Evolutionary conservation across 2,797 vertebrate species (phyloP), one percentile per base, ranked within the genome.

Genomic region (Erpetoichthys calabaricus): DNA sequence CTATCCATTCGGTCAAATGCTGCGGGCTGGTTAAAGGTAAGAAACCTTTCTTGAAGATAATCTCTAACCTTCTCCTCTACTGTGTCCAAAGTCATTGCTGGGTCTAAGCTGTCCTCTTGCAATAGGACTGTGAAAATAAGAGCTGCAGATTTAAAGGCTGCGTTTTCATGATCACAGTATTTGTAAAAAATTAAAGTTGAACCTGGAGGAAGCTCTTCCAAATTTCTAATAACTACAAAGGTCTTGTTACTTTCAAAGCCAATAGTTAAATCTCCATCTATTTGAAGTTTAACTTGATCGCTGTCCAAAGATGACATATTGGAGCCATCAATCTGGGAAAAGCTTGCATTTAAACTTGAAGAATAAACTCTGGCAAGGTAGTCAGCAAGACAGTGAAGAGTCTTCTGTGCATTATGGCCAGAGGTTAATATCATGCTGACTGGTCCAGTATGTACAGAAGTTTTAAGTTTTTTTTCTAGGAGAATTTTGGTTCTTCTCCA

Each of bases 141-240:
- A 6, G 91, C 89, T 59, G 85, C 89, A 0, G 70, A 80, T 70
- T 94, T 98, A 62, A 87, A 97, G 8, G 89, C 88, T 0, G 94
- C 86, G 0, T 73, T 91, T 70, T 94, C 88, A 0, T 97, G 93
- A 72, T 98, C 94, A 0, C 95, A 97, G 69, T 97, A 98, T 63
- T 91, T 96, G 68, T 97, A 97, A 70, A 99, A 97, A 68, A 99
- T 97, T 49, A 97, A 78, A 1, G 91, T 89, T 67, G 92, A 86
- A 42, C 82, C 86, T 0, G 92, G 85, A 0, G 92, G 93, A 50
- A 99, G 77, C 62, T 86, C 78, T 53, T 95, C 93, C 0, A 97
- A 85, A 56, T 57, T 86, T 45, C 96, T 87, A 7, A 99, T 67
- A 46, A 98, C 84, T 0, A 88, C 93, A 3, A 75, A 88, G 0